Conservation (phyloP, 2,113 vertebrate genomes). For the Paedocypris sp. region DNA sequence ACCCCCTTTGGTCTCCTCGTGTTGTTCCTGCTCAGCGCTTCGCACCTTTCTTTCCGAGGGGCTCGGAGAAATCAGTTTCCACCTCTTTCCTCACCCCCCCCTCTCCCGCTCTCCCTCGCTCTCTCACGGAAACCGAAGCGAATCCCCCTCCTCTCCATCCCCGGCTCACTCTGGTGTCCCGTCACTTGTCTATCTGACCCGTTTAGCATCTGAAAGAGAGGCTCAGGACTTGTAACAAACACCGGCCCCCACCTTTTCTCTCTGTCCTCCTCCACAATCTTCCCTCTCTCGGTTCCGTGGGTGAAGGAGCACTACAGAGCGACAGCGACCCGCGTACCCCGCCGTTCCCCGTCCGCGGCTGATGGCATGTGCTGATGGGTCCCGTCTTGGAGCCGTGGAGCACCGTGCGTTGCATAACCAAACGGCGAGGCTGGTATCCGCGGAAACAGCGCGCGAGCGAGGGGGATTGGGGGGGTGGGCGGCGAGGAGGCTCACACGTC, state of each 20-base stretch:
- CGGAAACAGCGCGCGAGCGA: conserved; percentile 24
- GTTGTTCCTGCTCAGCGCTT: conserved; percentile 18
- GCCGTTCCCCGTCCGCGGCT: conserved; percentile 45
- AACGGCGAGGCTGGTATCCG: conserved; percentile 41
- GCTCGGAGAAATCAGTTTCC: conserved; percentile 1
- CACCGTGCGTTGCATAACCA: conserved; percentile 63
- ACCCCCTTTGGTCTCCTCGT: conserved; percentile 6
- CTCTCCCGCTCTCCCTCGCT: conserved; percentile 10
- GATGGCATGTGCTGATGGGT: conserved; percentile 32
- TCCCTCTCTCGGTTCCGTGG: not conserved
- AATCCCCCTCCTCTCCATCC: conserved; percentile 6
- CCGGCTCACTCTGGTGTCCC: conserved; percentile 10
- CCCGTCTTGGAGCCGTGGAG: conserved; percentile 46
- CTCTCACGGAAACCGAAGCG: conserved; percentile 28
- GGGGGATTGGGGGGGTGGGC: conserved; percentile 5
- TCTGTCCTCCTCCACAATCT: conserved; percentile 4
- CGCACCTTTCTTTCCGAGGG: conserved; percentile 4
- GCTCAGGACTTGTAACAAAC: conserved; percentile 14
- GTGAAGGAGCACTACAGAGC: conserved; percentile 6
- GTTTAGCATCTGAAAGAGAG: conserved; percentile 28
- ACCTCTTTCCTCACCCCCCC: not conserved
- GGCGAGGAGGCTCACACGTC: conserved; percentile 22
- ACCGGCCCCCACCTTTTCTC: conserved; percentile 1
- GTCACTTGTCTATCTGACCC: conserved; percentile 33
- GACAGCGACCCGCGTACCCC: not conserved